Conservation (phyloP, 2,888 invertebrate species). For the Acleris cristana region DNA sequence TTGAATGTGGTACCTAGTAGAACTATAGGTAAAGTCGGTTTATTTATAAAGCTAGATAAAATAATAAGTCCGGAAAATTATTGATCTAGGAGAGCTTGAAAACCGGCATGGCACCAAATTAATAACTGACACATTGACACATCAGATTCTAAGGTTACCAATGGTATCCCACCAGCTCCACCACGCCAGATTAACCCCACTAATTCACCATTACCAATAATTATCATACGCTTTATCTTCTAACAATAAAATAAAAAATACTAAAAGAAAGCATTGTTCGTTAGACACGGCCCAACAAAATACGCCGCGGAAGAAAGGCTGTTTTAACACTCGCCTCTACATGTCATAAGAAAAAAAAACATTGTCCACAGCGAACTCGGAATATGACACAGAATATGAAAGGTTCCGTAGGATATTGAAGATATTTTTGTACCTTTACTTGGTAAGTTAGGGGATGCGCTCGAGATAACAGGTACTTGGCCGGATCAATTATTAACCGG, state of each 20-base stretch:
- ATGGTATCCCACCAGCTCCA: neutral
- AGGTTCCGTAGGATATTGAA: conserved; percentile 20
- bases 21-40: too few relatives aligned
- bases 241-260: conserved; percentile 21
- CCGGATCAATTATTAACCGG: too few relatives aligned
- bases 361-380: neutral
- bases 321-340: conserved; percentile 33
- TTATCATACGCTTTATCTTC: conserved; percentile 14
- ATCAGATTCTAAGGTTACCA: too few relatives aligned
- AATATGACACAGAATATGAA: neutral
- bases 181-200: neutral
- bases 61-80: too few relatives aligned
- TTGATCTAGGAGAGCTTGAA: too few relatives aligned
- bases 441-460: too few relatives aligned
- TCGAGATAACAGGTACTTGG: too few relatives aligned
- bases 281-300: conserved; percentile 29
- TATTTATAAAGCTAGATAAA: too few relatives aligned
- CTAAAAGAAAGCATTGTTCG: conserved; percentile 24
- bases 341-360: conserved; percentile 33
- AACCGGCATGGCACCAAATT: too few relatives aligned
- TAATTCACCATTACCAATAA: conserved; percentile 4
- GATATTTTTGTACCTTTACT: neutral
- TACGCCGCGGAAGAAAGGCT: conserved; percentile 33
- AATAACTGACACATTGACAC: too few relatives aligned
- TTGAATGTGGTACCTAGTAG: too few relatives aligned